Conservation (phyloP, 2,888 invertebrate species). For the Eristalinus sepulchralis region DNA sequence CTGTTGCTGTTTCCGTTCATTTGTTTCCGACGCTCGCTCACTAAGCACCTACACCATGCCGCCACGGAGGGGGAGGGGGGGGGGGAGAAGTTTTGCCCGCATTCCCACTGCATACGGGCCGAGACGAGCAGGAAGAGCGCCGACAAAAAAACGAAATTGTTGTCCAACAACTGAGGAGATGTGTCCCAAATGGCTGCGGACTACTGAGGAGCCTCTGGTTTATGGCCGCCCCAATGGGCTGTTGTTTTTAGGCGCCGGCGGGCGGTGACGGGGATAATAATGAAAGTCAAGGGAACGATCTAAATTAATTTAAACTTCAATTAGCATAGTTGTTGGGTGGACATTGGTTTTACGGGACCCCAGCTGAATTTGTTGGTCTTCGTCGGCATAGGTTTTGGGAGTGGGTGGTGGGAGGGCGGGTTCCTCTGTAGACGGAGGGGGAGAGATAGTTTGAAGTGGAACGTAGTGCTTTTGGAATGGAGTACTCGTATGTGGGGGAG, state of each 20-base stretch:
- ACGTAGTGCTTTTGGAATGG: too few relatives aligned
- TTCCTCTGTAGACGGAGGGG: too few relatives aligned
- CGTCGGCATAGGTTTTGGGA: too few relatives aligned
- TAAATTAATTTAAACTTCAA: slow-evolving; percentile 64
- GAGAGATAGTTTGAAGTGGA: too few relatives aligned
- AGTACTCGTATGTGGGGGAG: too few relatives aligned
- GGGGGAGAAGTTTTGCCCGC: slow-evolving; percentile 8
- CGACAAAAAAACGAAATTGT: slow-evolving; percentile 9
- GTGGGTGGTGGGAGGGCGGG: too few relatives aligned
- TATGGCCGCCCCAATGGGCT: neutral
- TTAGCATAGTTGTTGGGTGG: slow-evolving; percentile 52
- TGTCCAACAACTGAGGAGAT: slow-evolving; percentile 11
- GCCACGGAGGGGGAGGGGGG: neutral
- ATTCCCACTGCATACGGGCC: slow-evolving; percentile 35
- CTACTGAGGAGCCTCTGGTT: neutral
- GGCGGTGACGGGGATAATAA: neutral
- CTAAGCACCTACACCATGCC: neutral
- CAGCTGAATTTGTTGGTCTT: neutral
- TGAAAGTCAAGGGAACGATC: slow-evolving; percentile 32
- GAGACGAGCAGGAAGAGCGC: neutral
- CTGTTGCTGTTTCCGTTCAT: slow-evolving; percentile 19
- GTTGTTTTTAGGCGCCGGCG: neutral
- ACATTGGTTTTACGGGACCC: slow-evolving; percentile 7
- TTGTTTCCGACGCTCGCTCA: slow-evolving; percentile 4
- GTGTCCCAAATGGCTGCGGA: neutral